Evolutionary conservation across 2,888 invertebrate genomes (phyloP), one percentile per base, ranked within the genome.

Genomic region (Subacronicta megacephala): DNA sequence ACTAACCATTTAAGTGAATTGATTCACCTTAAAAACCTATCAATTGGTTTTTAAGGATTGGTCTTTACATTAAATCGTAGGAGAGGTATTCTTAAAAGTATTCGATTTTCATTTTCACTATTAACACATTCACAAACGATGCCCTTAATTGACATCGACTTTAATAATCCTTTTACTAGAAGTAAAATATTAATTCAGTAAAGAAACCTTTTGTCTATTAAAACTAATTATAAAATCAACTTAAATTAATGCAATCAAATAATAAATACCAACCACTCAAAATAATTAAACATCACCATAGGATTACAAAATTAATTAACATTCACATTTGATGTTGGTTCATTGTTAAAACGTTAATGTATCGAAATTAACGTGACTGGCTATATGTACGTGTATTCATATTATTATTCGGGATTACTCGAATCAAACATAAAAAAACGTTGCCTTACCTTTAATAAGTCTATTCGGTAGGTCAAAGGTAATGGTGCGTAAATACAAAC

Each of bases 401-500:
- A 23, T 23, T 23, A 41, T 35, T 36, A 33, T 9, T n/a, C 7
- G 16, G 17, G 46, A 47, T 59, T 54, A 64, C 42, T 49, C 51
- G 37, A 58, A 72, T 75, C 55, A 63, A 63, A 62, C 60, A 58
- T 68, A 55, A 42, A 66, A 62, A 59, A 63, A 37, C 51, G 51
- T 47, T 40, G 53, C 69, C 62, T 54, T 57, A 55, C 67, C 66
- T 58, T 79, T 79, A 78, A 78, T 78, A 77, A 75, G 72, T 65
- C 61, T 75, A 77, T 68, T 72, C 72, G 60, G 75, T 71, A 73
- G 72, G 66, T 71, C 63, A 74, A 68, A 69, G 74, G 72, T 83
- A 83, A 83, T 83, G 77, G 79, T 73, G 77, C 77, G 84, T 81
- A 78, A 78, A 82, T 77, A 81, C 64, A 77, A 77, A 79, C 78